These are phyloP conservation scores for Sus cebifrons DNA, from an alignment of 2,797 vertebrate species.

Conservation along the genomic window DNA sequence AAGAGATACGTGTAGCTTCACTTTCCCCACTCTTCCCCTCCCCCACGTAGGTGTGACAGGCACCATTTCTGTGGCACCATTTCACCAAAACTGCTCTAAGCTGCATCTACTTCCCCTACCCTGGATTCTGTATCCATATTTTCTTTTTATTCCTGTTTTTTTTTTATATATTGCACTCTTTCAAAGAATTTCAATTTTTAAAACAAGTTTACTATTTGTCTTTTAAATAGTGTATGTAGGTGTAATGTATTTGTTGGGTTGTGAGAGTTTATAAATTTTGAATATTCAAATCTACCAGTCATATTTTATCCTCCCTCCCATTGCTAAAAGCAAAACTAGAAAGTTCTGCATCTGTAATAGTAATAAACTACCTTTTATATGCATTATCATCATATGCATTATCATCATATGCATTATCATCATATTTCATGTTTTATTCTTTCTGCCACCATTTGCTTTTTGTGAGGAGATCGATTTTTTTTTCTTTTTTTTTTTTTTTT, in stretches of 20 bases:
- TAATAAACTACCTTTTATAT: not conserved
- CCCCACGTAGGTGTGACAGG: not conserved
- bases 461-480: too few species aligned
- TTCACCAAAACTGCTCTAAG: not conserved
- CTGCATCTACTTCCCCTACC: not conserved
- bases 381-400: too few species aligned
- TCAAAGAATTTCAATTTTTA: not conserved
- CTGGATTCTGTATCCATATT: not conserved
- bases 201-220: not conserved
- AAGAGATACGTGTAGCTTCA: not conserved
- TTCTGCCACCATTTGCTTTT: not conserved
- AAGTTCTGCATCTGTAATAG: too few species aligned
- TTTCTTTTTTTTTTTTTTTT: too few species aligned
- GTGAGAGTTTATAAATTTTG: not conserved
- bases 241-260: not conserved
- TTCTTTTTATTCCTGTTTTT: not conserved
- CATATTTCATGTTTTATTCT: not conserved
- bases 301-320: too few species aligned
- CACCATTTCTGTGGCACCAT: not conserved
- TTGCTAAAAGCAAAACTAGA: not conserved
- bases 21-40: not conserved
- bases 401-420: too few species aligned
- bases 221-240: not conserved
- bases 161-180: not conserved
- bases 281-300: not conserved